phyloP scores from a whole-genome alignment of 2,888 invertebrate species.

The Mycogona germanica region DNA sequence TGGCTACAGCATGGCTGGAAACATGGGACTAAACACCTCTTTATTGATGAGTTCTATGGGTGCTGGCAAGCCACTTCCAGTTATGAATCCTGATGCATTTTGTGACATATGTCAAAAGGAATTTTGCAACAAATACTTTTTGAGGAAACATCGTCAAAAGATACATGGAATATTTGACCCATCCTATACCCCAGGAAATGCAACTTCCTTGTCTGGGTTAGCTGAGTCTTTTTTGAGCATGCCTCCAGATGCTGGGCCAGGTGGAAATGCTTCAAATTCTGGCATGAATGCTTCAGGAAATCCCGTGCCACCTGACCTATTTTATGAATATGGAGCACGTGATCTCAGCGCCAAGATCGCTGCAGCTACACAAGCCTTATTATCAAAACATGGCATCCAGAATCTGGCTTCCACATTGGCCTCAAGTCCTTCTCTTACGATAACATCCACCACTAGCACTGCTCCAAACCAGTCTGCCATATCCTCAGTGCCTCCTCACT shows the following conservation, averaged over 20 bases:
- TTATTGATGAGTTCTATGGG: not conserved
- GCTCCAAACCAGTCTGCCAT: not conserved
- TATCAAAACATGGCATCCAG: slow-evolving; percentile 14
- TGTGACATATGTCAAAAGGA: slow-evolving; percentile 61
- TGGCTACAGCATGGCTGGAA: slow-evolving; percentile 6
- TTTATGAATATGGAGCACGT: slow-evolving; percentile 13
- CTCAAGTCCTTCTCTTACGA: not conserved
- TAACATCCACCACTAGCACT: slow-evolving; percentile 18
- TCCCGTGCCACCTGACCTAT: slow-evolving; percentile 6
- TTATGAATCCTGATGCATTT: slow-evolving; percentile 36
- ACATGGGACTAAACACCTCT: no score
- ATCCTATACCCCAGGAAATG: slow-evolving; percentile 9
- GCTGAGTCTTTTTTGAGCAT: slow-evolving; percentile 1
- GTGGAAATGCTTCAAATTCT: not conserved
- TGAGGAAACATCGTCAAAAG: slow-evolving; percentile 54
- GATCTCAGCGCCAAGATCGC: slow-evolving; percentile 14
- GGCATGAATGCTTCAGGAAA: not conserved
- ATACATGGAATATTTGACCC: slow-evolving; percentile 43
- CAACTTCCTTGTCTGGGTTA: no score
- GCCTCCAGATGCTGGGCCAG: slow-evolving; percentile 1
- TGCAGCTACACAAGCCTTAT: not conserved
- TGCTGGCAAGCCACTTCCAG: slow-evolving; percentile 16
- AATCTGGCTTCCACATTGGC: not conserved
- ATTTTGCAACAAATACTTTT: slow-evolving; percentile 57
- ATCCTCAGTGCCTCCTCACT: not conserved